Percentiles rank a stretch among this genome's conserved stretches.
phyloP scores from a whole-genome alignment of 2,113 vertebrate genomes.

The Ageneiosus marmoratus region DNA sequence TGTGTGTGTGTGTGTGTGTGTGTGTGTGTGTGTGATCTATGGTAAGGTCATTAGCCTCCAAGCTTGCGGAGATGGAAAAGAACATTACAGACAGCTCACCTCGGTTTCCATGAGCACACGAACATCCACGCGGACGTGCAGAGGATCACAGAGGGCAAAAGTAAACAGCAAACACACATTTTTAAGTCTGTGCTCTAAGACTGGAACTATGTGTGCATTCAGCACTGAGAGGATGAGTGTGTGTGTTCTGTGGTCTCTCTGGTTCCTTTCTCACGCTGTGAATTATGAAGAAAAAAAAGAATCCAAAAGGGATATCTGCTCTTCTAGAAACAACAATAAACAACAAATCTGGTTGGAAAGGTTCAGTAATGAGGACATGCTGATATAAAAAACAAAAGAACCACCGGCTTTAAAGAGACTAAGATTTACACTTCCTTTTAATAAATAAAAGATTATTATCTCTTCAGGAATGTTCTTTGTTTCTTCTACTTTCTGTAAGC shows the following conservation, averaged over 20 bases:
- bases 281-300: neutral
- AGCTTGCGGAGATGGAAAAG: slow-evolving; percentile 40
- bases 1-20: neutral
- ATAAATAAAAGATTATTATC: too few relatives aligned
- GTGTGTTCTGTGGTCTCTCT: neutral
- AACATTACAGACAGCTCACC: slow-evolving; percentile 32
- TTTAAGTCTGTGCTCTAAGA: neutral
- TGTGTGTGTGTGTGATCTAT: slow-evolving; percentile 14
- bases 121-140: slow-evolving; percentile 24
- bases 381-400: neutral
- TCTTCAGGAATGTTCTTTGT: neutral
- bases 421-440: slow-evolving; percentile 1
- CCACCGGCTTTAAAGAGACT: neutral
- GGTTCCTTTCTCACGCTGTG: neutral
- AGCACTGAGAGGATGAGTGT: neutral
- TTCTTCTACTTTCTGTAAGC: neutral
- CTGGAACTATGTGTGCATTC: neutral
- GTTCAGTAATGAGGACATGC: neutral
- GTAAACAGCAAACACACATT: neutral
- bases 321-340: slow-evolving; percentile 13
- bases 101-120: slow-evolving; percentile 45
- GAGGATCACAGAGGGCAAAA: neutral
- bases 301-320: neutral
- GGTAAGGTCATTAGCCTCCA: slow-evolving; percentile 44
- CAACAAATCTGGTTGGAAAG: neutral